Evolutionary conservation across 2,888 invertebrate genomes (phyloP), one percentile per base, ranked within the genome.

Genomic region (Venustoraphidia nigricollis): DNA sequence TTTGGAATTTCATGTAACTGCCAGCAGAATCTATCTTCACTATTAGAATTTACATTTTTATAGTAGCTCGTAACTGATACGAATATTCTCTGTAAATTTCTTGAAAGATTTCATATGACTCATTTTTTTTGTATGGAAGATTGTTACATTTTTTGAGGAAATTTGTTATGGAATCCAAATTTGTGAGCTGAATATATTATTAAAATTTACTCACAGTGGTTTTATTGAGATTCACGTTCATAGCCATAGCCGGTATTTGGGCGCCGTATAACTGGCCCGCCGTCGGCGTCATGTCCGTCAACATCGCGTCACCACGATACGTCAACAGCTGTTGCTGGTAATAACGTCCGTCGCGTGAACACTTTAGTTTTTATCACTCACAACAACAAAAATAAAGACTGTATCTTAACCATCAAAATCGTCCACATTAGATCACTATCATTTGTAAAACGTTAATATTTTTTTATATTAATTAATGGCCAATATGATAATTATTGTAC

Each of bases 281-380:
- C 59, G 74, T 71, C 59, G 75, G 73, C 58, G 74, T 73, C 72
- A 75, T 75, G 63, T 75, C 75, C 57, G 75, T 75, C 61, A 75
- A 65, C 75, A 75, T 75, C 51, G 56, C 64, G 55, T 44, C 53
- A 52, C 46, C 38, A 37, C 36, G 38, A 27, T 27, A 6, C 27
- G 27, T 27, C 27, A 27, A 27, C 27, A 27, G 27, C 27, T 27
- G 27, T 27, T 27, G 27, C 27, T 27, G 27, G 27, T 27, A 6
- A 27, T 27, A 27, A 27, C 27, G 27, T 27, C 27, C 27, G 27
- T 27, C 27, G 27, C 27, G 27, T 27, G 27, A n/a, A 44, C 34
- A 43, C 34, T 34, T 10, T 17, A n/a, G n/a, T 27, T 10, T 36
- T 34, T 10, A 41, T 36, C 41, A 41, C 41, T 27, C 44, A 48